Conservation (phyloP, 2,888 invertebrate species). For the Caenorhabditis uteleia region DNA sequence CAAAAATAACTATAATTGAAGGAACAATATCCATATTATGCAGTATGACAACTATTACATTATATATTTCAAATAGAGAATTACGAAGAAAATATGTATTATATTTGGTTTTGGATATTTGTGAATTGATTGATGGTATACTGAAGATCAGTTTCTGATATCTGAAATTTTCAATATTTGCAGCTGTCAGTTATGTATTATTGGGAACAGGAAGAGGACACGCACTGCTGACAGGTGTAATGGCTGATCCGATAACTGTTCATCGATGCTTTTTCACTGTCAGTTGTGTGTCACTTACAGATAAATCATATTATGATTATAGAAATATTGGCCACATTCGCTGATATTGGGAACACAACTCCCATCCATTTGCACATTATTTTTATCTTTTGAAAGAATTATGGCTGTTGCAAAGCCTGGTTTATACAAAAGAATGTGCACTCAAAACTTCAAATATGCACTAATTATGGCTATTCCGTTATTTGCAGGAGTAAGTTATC, state of each 20-base stretch:
- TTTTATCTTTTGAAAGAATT: slow-evolving; percentile 53
- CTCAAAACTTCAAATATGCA: slow-evolving; percentile 34
- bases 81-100: slow-evolving; percentile 50
- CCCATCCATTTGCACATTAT: slow-evolving; percentile 55
- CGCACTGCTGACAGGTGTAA: slow-evolving; percentile 30
- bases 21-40: slow-evolving; percentile 42
- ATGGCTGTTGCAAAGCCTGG: slow-evolving; percentile 48
- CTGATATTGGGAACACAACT: slow-evolving; percentile 60
- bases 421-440: slow-evolving; percentile 47
- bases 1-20: slow-evolving; percentile 11
- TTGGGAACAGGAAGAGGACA: slow-evolving; percentile 37
- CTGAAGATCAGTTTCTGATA: not conserved
- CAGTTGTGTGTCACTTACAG: not conserved
- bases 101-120: slow-evolving; percentile 50
- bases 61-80: slow-evolving; percentile 39
- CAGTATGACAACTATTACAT: slow-evolving; percentile 40
- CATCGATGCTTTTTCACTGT: slow-evolving; percentile 46
- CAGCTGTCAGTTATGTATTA: slow-evolving; percentile 46
- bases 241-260: slow-evolving; percentile 42
- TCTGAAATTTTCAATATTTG: slow-evolving; percentile 1
- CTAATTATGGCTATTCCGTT: slow-evolving; percentile 23
- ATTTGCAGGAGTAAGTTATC: slow-evolving; percentile 34
- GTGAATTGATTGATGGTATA: slow-evolving; percentile 57
- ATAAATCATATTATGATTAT: slow-evolving; percentile 6
- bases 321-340: slow-evolving; percentile 56